Evolutionary conservation across 1,140 invertebrate species (phyloP), one percentile per base, ranked within the genome.

Genomic region (Ceratoteleas bidentatus): DNA sequence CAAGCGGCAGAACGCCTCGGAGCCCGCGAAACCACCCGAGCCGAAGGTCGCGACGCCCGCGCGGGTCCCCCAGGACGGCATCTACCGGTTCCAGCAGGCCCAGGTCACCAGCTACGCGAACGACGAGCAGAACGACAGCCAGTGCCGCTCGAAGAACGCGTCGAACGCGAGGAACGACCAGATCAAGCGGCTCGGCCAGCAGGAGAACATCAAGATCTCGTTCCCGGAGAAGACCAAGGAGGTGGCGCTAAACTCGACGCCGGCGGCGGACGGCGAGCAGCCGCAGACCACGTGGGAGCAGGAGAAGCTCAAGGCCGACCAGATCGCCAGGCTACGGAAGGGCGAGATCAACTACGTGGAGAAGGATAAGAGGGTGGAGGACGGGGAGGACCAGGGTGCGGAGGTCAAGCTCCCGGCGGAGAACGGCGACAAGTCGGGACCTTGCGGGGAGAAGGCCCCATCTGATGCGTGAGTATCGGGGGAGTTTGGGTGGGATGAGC

Each of bases 211-310:
- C 45, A 79, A 75, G 33, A 49, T 54, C 47, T 81, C 73, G 10
- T 66, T 50, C 16, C 24, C 61, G 3, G 61, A 79, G 13, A 81
- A 11, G 36, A 68, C 81, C n/a, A 77, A 80, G 9, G 84, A 86
- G n/a, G n/a, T n/a, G 82, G 72, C 2, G 64, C 58, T 52, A 32
- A 61, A 74, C 10, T 54, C 49, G 32, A 13, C 15, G 5, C 33
- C 24, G 2, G 8, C 14, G 1, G 57, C 49, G 24, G 24, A 24
- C 4, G 24, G 24, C 24, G 24, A 24, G 4, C 24, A 90, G 56
- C 72, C 73, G 2, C 87, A 91, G 53, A 91, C 89, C 0, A 90
- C 89, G 2, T 90, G 90, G 89, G 90, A 91, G 62, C 87, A 90
- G 34, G 88, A 91, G 32, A 91, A 91, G 73, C 85, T 89, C 0